A percentile compares a stretch with the other conserved stretches of the same genome.
Evolutionary conservation across 2,888 invertebrate genomes (phyloP).

Genomic region (Pelosia muscerda): DNA sequence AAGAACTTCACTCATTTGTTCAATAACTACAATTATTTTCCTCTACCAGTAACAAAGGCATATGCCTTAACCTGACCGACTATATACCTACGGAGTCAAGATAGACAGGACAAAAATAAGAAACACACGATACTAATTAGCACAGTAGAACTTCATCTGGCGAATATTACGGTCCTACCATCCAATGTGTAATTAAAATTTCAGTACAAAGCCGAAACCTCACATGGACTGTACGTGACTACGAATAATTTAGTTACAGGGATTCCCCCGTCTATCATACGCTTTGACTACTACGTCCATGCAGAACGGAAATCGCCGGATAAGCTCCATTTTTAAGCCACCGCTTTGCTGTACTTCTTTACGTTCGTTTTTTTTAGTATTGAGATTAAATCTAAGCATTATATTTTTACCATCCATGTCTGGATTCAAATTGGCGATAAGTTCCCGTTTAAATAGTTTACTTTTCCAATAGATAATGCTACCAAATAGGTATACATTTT

Average conservation of each 20-base stretch:
- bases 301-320: slow-evolving; percentile 23
- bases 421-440: background rate
- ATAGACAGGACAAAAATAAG: slow-evolving; percentile 13
- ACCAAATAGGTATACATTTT: no score
- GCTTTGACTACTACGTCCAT: slow-evolving; percentile 60
- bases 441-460: background rate
- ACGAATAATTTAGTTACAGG: slow-evolving; percentile 79
- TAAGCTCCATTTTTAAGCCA: slow-evolving; percentile 19
- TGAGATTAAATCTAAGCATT: background rate
- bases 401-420: background rate
- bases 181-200: slow-evolving; percentile 76
- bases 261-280: slow-evolving; percentile 74
- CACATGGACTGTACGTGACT: slow-evolving; percentile 73
- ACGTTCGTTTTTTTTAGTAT: background rate
- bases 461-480: background rate
- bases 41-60: background rate
- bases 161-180: slow-evolving; percentile 40
- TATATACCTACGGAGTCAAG: no score
- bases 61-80: no score
- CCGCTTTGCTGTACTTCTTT: background rate
- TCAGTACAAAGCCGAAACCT: slow-evolving; percentile 78
- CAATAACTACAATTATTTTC: no score
- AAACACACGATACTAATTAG: slow-evolving; percentile 34
- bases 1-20: no score
- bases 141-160: slow-evolving; percentile 39